These are phyloP conservation scores for Ophioderma brevispina DNA, from an alignment of 35 echinoderm and acorn worm genomes.

Conservation along the genomic window DNA sequence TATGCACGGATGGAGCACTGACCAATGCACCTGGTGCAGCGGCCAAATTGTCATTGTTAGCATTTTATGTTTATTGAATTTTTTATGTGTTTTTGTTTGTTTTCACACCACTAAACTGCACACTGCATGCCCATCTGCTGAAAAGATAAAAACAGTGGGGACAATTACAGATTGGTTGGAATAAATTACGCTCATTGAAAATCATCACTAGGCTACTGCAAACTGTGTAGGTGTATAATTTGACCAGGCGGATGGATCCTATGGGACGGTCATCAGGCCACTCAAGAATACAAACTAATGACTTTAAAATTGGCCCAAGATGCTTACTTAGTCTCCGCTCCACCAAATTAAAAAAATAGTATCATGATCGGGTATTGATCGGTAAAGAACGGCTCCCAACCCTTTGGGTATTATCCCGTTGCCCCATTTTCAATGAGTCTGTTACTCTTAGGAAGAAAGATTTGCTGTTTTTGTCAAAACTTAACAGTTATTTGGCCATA, in stretches of 20 bases:
- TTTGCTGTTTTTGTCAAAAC: too few relatives aligned
- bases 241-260: background rate
- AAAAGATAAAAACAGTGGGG: background rate
- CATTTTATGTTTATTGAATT: background rate
- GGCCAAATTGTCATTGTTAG: background rate
- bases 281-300: slow-evolving; percentile 5
- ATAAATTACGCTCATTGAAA: slow-evolving; percentile 9
- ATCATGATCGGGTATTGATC: background rate
- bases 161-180: background rate
- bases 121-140: background rate
- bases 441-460: too few relatives aligned
- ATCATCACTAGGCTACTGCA: background rate
- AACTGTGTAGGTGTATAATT: background rate
- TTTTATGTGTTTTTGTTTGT: background rate
- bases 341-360: background rate
- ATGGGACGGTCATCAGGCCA: background rate
- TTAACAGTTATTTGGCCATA: background rate
- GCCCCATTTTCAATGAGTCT: too few relatives aligned
- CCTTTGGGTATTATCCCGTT: background rate
- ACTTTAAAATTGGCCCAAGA: background rate
- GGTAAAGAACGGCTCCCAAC: background rate
- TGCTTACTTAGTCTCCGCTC: background rate
- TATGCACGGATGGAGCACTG: too few relatives aligned
- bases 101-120: background rate
- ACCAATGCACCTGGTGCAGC: background rate